Conservation (phyloP, 2,113 vertebrate species). For the Haemorhous mexicanus region DNA sequence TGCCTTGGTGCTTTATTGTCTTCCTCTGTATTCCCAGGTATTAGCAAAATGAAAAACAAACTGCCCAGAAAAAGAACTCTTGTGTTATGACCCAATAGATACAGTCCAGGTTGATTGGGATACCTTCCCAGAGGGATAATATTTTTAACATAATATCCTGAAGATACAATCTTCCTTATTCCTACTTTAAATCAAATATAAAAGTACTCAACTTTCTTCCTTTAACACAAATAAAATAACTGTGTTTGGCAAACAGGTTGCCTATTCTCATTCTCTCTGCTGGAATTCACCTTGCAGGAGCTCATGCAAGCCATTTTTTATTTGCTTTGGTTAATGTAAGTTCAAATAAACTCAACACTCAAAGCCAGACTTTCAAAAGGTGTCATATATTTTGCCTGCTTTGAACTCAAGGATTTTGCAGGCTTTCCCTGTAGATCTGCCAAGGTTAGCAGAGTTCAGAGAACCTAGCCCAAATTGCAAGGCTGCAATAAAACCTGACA, state of each 20-base stretch:
- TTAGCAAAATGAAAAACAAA: not conserved
- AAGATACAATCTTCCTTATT: constrained; percentile 11
- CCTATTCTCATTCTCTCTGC: not conserved
- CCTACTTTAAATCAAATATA: constrained; percentile 37
- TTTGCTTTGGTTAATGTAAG: constrained; percentile 44
- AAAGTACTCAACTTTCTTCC: constrained; percentile 22
- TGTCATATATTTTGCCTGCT: constrained; percentile 56
- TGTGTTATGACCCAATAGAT: not conserved
- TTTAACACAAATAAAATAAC: constrained; percentile 36
- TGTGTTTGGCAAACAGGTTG: constrained; percentile 39
- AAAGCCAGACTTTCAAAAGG: constrained; percentile 59
- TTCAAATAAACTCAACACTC: constrained; percentile 60
- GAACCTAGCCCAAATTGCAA: constrained; percentile 31
- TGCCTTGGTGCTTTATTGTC: accelerated
- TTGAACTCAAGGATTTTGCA: constrained; percentile 61
- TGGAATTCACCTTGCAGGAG: constrained; percentile 51
- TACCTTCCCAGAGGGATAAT: not conserved
- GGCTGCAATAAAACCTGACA: constrained; percentile 45
- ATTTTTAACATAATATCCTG: not conserved
- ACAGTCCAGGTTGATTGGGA: not conserved
- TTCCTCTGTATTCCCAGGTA: not conserved
- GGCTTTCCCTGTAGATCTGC: constrained; percentile 52
- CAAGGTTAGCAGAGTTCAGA: constrained; percentile 66
- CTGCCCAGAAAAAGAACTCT: not conserved
- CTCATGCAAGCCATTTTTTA: constrained; percentile 44